Base-by-base conservation (phyloP, 2,888 invertebrate genomes). In the Crematogaster levior region DNA sequence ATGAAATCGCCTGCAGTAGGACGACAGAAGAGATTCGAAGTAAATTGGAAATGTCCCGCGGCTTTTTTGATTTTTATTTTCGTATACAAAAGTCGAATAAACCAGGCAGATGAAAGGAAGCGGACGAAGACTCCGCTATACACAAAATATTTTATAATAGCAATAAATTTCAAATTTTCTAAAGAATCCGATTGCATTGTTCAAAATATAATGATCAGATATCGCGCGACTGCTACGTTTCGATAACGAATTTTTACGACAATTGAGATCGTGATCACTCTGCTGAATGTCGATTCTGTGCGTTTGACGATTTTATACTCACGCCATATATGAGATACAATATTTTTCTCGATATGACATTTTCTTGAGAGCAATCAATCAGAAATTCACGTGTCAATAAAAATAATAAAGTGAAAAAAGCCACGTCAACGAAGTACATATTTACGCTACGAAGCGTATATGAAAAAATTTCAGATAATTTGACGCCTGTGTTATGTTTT, bases 261-360 rank as follows among this genome's bases (percentile, higher is more conserved):
- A 46, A 82, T 73, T 65, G 73, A 75, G 83, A 85, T 84, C 85
- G 85, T 82, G 81, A 88, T 86, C 85, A 79, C 79, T 77, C 63
- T 51, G 51, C 6, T 18, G 21, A 56, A 68, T 15, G 30, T 66
- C 40, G 40, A 30, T 66, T 56, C 24, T 15, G 18, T 18, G n/a
- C 18, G 12, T 63, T 61, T 51, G 34, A 37, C 27, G 27, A 5
- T 68, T 68, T 77, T 68, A 56, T 9, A 46, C 70, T 18, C 1
- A 12, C 24, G 12, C 12, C 10, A 21, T 37, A 43, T 37, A 10
- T n/a, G 7, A 10, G 37, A 18, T 43, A 37, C 27, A 24, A 30
- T 24, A 9, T 21, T 40, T 37, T 27, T 66, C n/a, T 3, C 34
- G 37, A 10, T 53, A 18, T 9, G 2, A 37, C 24, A 34, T 30